Percentiles rank a stretch among this genome's conserved stretches.
Evolutionary conservation across 2,888 invertebrate genomes (phyloP).

Genomic region (Stramonita haemastoma): DNA sequence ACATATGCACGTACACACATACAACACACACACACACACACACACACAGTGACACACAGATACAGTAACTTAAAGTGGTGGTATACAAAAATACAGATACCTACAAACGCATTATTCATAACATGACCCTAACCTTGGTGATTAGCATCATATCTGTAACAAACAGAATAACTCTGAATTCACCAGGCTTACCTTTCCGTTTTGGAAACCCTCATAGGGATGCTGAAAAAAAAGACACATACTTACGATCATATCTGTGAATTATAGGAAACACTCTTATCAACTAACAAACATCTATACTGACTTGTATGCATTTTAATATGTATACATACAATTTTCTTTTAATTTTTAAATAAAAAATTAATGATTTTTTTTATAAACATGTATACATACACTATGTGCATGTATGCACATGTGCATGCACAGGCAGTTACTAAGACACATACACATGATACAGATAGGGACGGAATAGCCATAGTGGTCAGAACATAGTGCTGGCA

Average conservation of each 20-base stretch:
- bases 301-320: background rate
- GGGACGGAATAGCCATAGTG: no score
- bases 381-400: background rate
- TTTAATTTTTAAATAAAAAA: background rate
- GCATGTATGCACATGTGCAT: no score
- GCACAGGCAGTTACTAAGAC: no score
- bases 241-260: no score
- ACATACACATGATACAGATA: no score
- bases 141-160: no score
- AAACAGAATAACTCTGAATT: no score
- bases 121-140: no score
- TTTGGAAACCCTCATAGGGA: constrained; percentile 84
- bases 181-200: constrained; percentile 66
- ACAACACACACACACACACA: background rate
- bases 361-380: background rate
- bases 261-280: no score
- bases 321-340: background rate
- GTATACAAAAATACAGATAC: background rate
- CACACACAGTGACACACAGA: no score
- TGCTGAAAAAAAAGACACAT: constrained; percentile 77
- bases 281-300: no score
- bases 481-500: no score
- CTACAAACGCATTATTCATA: background rate
- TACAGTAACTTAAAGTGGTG: background rate
- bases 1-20: background rate